phyloP scores from a whole-genome alignment of 2,797 vertebrate genomes.

The Myiotriccus ornatus region DNA sequence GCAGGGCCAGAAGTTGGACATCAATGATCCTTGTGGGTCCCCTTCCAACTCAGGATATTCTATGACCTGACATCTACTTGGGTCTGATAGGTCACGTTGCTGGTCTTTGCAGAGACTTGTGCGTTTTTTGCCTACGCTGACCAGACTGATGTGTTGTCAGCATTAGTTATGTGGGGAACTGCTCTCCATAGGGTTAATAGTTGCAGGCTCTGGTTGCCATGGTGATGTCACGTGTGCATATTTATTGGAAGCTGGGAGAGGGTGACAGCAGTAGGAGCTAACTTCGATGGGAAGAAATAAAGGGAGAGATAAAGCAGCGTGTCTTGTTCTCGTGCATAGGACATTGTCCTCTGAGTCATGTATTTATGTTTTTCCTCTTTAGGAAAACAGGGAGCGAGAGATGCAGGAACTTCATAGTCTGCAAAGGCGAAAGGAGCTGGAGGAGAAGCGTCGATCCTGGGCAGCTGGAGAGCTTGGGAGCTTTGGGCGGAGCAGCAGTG shows the following conservation, averaged over 20 bases:
- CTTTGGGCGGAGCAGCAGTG: conserved; percentile 94
- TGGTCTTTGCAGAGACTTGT: not conserved
- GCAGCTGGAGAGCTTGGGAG: conserved; percentile 74
- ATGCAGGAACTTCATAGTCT: conserved; percentile 85
- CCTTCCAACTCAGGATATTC: not conserved
- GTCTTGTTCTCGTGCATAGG: not conserved
- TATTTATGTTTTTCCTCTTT: not conserved
- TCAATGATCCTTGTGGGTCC: not conserved
- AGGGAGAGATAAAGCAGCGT: not conserved
- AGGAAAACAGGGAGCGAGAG: conserved; percentile 92
- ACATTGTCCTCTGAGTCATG: not conserved
- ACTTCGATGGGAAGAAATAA: not conserved
- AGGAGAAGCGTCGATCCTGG: conserved; percentile 89
- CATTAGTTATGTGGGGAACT: not conserved
- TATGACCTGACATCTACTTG: not conserved
- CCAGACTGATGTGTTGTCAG: not conserved
- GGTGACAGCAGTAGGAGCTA: not conserved
- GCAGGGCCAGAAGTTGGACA: not conserved
- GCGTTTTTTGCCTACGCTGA: accelerated
- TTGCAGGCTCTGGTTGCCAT: not conserved
- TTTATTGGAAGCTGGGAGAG: not conserved
- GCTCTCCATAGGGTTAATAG: not conserved
- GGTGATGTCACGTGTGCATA: not conserved
- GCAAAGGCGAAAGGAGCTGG: conserved; percentile 85
- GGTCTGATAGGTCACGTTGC: not conserved